Conservation (phyloP, 2,113 vertebrate genomes). For the Pollachius pollachius region DNA sequence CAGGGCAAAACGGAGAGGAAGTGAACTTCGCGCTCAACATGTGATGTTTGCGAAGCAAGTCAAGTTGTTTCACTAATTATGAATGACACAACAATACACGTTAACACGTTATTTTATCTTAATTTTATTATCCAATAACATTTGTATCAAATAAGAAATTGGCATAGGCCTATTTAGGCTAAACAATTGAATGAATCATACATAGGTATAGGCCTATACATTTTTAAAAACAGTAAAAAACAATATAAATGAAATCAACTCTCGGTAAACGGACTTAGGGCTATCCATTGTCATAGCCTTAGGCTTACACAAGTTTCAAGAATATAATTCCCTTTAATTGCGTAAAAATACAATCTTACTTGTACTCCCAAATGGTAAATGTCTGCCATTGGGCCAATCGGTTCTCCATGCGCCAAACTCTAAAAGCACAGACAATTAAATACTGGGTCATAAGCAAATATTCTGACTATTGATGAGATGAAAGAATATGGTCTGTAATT, state of each 20-base stretch:
- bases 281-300: too few species aligned
- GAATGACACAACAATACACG: too few species aligned
- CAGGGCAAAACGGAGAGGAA: too few species aligned
- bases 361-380: not conserved
- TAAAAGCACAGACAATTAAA: slow-evolving; percentile 11
- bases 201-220: not conserved
- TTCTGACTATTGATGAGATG: not conserved
- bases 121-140: slow-evolving; percentile 12
- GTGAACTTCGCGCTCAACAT: too few species aligned
- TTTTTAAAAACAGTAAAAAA: not conserved
- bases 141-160: not conserved
- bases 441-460: not conserved
- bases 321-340: slow-evolving; percentile 42
- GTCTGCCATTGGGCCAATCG: not conserved
- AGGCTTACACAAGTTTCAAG: too few species aligned
- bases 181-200: too few species aligned
- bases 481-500: slow-evolving; percentile 8
- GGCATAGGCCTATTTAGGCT: too few species aligned
- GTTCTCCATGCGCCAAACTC: slow-evolving; percentile 19
- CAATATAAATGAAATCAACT: not conserved
- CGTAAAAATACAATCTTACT: not conserved
- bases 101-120: not conserved
- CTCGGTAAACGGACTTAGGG: slow-evolving; percentile 4
- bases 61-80: too few species aligned
- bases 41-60: too few species aligned